Percentiles rank a stretch among this genome's conserved stretches.
Evolutionary conservation across 2,888 invertebrate species (phyloP).

Genomic region (Neoaliturus tenellus): DNA sequence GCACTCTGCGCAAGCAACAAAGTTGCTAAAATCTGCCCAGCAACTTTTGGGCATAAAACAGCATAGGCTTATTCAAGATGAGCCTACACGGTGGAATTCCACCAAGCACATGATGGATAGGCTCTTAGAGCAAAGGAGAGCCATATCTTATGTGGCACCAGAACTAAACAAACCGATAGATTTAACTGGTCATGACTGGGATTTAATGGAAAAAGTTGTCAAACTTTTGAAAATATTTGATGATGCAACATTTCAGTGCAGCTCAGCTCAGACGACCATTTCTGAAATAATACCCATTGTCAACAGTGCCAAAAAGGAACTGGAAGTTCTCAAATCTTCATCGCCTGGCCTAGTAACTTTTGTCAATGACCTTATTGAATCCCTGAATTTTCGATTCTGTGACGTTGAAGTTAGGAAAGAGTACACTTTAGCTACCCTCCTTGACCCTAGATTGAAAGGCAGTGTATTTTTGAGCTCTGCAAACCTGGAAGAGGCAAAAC

Average conservation of each 20-base stretch:
- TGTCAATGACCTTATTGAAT: neutral
- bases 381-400: neutral
- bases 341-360: neutral
- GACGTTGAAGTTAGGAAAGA: neutral
- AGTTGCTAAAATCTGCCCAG: neutral
- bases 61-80: conserved; percentile 36
- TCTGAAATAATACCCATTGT: conserved; percentile 19
- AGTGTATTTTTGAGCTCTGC: neutral
- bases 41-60: neutral
- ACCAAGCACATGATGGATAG: conserved; percentile 27
- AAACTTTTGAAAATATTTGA: conserved; percentile 21
- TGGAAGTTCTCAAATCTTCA: neutral
- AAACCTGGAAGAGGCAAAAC: neutral
- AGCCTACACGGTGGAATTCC: conserved; percentile 30
- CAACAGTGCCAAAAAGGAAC: conserved; percentile 5
- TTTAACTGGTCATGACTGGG: neutral
- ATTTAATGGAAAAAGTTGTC: neutral
- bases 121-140: conserved; percentile 10
- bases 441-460: conserved; percentile 3
- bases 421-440: neutral
- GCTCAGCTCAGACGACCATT: neutral
- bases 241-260: conserved; percentile 8
- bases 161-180: neutral
- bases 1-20: neutral
- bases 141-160: neutral